These are phyloP conservation scores for Rhinoptilus africanus DNA, from an alignment of 2,113 vertebrate species.

Conservation along the genomic window DNA sequence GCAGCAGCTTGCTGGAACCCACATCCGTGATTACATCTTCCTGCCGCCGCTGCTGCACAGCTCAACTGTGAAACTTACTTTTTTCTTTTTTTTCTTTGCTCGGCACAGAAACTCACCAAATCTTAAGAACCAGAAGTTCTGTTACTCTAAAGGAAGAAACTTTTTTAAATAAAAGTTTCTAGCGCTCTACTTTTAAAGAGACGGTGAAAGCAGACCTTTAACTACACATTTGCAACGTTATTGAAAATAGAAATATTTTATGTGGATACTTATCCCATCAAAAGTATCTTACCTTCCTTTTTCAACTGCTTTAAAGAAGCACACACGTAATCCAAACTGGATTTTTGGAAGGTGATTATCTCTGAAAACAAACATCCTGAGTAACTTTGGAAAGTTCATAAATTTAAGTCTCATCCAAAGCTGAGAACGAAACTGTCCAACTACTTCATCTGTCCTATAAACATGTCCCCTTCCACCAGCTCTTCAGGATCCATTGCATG, in stretches of 20 bases:
- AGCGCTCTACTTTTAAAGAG: not conserved
- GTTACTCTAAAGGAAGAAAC: not conserved
- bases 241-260: not conserved
- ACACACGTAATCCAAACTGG: not conserved
- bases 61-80: conserved; percentile 39
- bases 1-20: conserved; percentile 75
- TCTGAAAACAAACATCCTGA: not conserved
- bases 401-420: not conserved
- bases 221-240: not conserved
- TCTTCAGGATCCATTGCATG: not conserved
- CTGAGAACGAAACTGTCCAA: not conserved
- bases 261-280: not conserved
- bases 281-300: not conserved
- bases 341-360: not conserved
- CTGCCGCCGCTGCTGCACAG: conserved; percentile 61
- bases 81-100: not conserved
- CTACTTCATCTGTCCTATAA: not conserved
- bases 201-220: not conserved
- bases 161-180: not conserved
- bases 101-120: not conserved
- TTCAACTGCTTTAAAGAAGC: not conserved
- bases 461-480: not conserved
- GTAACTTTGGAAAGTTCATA: not conserved
- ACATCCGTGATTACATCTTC: conserved; percentile 89
- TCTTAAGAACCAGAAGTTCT: not conserved